Evolutionary conservation across 2,888 invertebrate genomes (phyloP).

Genomic region (Cynaeus angustus): DNA sequence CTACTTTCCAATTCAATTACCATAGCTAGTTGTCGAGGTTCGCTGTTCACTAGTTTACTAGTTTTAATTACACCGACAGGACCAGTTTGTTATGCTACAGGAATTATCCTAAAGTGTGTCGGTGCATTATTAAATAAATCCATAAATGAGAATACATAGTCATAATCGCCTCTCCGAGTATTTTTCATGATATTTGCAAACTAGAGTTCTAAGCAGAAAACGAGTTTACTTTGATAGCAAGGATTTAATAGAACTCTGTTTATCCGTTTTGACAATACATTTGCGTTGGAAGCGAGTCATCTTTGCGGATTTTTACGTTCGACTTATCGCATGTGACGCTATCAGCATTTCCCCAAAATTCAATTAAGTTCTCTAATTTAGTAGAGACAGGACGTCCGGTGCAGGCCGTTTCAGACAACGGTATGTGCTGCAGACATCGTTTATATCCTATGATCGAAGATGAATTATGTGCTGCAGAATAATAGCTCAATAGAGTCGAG

Average conservation of each 20-base stretch:
- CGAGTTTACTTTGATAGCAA: not conserved
- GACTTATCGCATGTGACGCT: constrained; percentile 51
- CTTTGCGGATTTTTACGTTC: constrained; percentile 46
- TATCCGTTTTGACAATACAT: constrained; percentile 19
- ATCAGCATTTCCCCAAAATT: constrained; percentile 51
- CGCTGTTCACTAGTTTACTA: constrained; percentile 21
- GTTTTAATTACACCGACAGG: constrained; percentile 35
- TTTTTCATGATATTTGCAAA: not conserved
- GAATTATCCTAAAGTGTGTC: constrained; percentile 7
- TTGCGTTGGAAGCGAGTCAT: constrained; percentile 25
- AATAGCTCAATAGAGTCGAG: constrained; percentile 44
- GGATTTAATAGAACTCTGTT: constrained; percentile 8
- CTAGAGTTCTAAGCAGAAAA: not conserved
- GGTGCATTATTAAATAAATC: constrained; percentile 13
- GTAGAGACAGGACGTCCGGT: constrained; percentile 53
- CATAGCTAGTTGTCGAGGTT: constrained; percentile 26
- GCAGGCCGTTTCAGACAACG: constrained; percentile 51
- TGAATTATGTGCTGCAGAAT: constrained; percentile 51
- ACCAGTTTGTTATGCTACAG: constrained; percentile 21
- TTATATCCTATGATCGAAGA: constrained; percentile 51
- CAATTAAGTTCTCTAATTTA: constrained; percentile 54
- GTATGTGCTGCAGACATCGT: constrained; percentile 49
- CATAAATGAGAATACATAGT: not conserved
- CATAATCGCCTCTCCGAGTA: not conserved
- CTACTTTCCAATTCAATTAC: constrained; percentile 43